Conservation (phyloP, 2,888 invertebrate species). For the Oasisia sp. region DNA sequence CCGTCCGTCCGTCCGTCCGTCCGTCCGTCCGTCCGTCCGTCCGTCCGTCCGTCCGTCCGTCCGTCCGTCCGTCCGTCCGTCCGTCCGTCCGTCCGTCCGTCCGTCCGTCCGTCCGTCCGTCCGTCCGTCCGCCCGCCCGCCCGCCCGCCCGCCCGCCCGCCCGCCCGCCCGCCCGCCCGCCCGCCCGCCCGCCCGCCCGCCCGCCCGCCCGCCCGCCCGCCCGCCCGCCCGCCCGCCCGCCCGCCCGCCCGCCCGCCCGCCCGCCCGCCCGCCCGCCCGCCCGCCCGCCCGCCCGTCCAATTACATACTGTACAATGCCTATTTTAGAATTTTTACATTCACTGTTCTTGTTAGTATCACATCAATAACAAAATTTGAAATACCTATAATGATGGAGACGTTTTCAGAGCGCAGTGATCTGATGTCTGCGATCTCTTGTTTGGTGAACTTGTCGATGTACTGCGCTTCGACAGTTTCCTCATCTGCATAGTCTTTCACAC, state of each 20-base stretch:
- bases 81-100: neutral
- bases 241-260: neutral
- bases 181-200: neutral
- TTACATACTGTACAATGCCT: too few relatives aligned
- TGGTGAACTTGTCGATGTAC: neutral
- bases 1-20: neutral
- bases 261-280: neutral
- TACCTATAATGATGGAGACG: neutral
- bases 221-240: too few relatives aligned
- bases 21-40: neutral
- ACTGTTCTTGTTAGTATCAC: too few relatives aligned
- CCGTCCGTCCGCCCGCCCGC: neutral
- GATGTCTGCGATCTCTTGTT: neutral
- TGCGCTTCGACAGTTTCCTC: neutral
- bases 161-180: too few relatives aligned
- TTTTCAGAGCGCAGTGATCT: neutral
- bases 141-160: neutral
- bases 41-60: neutral
- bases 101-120: too few relatives aligned
- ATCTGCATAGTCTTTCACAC: neutral
- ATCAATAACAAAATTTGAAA: too few relatives aligned
- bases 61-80: too few relatives aligned
- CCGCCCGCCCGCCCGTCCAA: too few relatives aligned
- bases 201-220: neutral
- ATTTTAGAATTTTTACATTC: too few relatives aligned